Evolutionary conservation across 2,888 invertebrate species (phyloP), one percentile per base, ranked within the genome.

Genomic region (Scrobipalpa costella): DNA sequence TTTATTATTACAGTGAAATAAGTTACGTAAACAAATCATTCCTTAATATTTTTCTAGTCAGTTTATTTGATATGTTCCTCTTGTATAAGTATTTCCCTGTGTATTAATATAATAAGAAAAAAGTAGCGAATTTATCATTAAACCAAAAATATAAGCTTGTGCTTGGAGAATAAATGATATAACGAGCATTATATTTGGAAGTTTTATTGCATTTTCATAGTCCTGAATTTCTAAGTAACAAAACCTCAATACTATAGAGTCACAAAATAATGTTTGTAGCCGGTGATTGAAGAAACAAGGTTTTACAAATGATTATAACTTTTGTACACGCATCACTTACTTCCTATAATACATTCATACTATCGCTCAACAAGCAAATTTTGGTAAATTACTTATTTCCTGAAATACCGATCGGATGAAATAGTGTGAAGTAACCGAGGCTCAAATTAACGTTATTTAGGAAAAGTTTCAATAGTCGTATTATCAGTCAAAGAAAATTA

Each of bases 101-200:
- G 33, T 27, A 34, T 55, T 55, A 34, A 34, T 34, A 55, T 34
- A 55, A 55, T 52, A 52, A 52, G 50, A 27, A 27, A 52, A 59
- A n/a, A 21, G 21, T 59, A 59, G 44, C 27, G 59, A 44, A 59
- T 44, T 59, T 44, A 60, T 27, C 21, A 21, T 40, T n/a, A 60
- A 38, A 57, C 61, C 47, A 64, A 64, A 61, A 73, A 71, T 59
- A 36, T 58, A 73, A 69, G 67, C 71, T 72, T 72, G 38, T 62
- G 74, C 73, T 72, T 68, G 47, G 68, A 63, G 66, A 68, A 61
- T 68, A 67, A 63, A 63, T 63, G 61, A 64, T 72, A 73, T 67
- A 68, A 68, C 68, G 68, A 63, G 61, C 67, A 65, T 69, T 69
- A 65, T 19, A 63, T 71, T 71, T 72, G 68, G 67, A 61, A 67